A percentile compares a stretch with the other conserved stretches of the same genome.
phyloP scores from a whole-genome alignment of 35 echinoderm and acorn worm species.

The Lytechinus pictus region DNA sequence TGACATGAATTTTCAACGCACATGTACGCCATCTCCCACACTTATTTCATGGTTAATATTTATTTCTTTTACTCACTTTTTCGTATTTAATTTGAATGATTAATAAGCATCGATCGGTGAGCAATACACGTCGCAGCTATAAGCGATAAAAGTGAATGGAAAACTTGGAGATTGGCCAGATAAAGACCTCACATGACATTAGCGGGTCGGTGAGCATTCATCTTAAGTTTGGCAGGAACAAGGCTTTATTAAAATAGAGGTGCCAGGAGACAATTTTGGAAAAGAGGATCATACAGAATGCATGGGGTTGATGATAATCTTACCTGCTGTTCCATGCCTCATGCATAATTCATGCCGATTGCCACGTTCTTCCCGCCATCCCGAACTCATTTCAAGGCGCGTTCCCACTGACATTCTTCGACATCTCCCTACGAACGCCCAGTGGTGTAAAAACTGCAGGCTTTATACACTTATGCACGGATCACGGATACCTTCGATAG shows the following conservation, averaged over 20 bases:
- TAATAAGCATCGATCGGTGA: background rate
- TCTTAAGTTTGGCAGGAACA: background rate
- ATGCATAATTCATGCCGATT: background rate
- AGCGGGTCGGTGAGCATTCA: background rate
- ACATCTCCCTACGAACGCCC: background rate
- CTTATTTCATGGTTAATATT: background rate
- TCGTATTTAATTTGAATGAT: background rate
- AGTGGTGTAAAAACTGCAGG: background rate
- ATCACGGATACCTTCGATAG: background rate
- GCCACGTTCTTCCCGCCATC: background rate
- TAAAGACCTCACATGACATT: background rate
- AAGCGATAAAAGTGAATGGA: background rate
- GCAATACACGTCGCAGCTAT: background rate
- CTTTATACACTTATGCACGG: background rate
- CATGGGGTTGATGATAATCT: background rate
- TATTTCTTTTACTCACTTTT: background rate
- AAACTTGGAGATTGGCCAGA: background rate
- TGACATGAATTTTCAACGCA: too few relatives aligned
- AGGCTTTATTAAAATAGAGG: background rate
- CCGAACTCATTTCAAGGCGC: background rate
- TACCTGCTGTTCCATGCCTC: background rate
- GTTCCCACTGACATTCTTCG: background rate
- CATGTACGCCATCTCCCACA: background rate
- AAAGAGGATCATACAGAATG: background rate
- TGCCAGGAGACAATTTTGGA: slow-evolving; percentile 16